phyloP scores from a whole-genome alignment of 2,797 vertebrate species.

The Malacoctenus gilli region DNA sequence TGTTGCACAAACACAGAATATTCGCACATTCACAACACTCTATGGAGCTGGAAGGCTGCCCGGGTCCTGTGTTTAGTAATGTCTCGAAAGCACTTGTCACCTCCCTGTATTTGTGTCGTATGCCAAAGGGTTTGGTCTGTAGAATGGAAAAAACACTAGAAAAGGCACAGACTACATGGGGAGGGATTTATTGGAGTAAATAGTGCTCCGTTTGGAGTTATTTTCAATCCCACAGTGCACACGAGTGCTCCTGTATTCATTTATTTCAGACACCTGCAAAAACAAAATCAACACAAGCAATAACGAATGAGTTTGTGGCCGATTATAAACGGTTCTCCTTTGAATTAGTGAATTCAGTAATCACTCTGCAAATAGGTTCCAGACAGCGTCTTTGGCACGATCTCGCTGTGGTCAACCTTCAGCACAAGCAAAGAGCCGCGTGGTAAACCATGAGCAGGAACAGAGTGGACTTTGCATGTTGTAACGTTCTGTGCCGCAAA shows the following conservation, averaged over 20 bases:
- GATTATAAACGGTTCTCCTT: not conserved
- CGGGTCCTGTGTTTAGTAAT: conserved; percentile 33
- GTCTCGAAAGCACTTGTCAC: conserved; percentile 54
- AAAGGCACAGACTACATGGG: not conserved
- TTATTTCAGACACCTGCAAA: conserved; percentile 6
- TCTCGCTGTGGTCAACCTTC: conserved; percentile 36
- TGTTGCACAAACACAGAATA: conserved; percentile 45
- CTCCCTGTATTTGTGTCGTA: no score
- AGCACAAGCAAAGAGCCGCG: conserved; percentile 25
- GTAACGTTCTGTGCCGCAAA: not conserved
- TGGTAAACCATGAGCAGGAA: conserved; percentile 42
- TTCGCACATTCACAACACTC: conserved; percentile 60
- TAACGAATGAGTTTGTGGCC: no score
- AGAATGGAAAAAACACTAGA: not conserved
- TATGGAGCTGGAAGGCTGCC: conserved; percentile 29
- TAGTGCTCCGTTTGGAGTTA: no score
- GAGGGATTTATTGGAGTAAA: conserved; percentile 6
- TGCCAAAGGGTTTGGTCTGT: conserved; percentile 11
- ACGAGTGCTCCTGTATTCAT: conserved; percentile 1
- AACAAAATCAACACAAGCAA: not conserved
- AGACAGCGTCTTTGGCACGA: conserved; percentile 44
- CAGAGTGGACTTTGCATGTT: conserved; percentile 38
- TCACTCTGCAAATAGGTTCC: conserved; percentile 45
- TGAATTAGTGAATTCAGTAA: conserved; percentile 28
- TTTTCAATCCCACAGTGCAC: not conserved